phyloP scores from a whole-genome alignment of 2,113 vertebrate genomes.

The Elachura formosa region DNA sequence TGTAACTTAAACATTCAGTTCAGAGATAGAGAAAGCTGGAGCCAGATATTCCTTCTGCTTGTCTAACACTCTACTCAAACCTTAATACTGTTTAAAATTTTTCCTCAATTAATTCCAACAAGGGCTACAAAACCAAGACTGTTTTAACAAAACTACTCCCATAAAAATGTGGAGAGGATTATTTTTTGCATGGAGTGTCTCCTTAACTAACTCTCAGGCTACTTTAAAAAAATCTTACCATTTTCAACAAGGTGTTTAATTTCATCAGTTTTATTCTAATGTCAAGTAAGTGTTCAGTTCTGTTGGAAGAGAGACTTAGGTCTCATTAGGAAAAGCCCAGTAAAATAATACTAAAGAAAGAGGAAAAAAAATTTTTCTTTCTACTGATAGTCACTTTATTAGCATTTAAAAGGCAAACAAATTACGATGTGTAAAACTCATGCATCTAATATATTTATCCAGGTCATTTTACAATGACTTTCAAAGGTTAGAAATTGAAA shows the following conservation, averaged over 20 bases:
- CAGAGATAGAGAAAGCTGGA: slow-evolving; percentile 33
- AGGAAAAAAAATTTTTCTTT: slow-evolving; percentile 8
- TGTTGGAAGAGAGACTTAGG: slow-evolving; percentile 1
- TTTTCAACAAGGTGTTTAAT: neutral
- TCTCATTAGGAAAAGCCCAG: slow-evolving; percentile 14
- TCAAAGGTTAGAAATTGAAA: slow-evolving; percentile 17
- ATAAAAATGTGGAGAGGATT: neutral
- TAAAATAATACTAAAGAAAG: slow-evolving; percentile 22
- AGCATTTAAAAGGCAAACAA: slow-evolving; percentile 44
- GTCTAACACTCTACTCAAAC: neutral
- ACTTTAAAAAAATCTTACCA: neutral
- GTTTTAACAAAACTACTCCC: neutral
- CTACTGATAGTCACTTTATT: neutral
- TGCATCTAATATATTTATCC: neutral
- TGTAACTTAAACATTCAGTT: slow-evolving; percentile 36
- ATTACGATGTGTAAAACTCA: neutral
- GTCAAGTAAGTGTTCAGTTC: neutral
- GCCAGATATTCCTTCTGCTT: slow-evolving; percentile 25
- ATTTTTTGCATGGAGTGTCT: neutral
- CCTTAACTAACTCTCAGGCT: neutral
- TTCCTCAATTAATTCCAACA: neutral
- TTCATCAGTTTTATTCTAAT: slow-evolving; percentile 33
- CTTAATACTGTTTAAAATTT: neutral
- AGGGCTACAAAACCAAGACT: neutral
- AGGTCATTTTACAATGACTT: slow-evolving; percentile 9